Conservation (phyloP, 1,140 invertebrate genomes). For the Manduca sexta region DNA sequence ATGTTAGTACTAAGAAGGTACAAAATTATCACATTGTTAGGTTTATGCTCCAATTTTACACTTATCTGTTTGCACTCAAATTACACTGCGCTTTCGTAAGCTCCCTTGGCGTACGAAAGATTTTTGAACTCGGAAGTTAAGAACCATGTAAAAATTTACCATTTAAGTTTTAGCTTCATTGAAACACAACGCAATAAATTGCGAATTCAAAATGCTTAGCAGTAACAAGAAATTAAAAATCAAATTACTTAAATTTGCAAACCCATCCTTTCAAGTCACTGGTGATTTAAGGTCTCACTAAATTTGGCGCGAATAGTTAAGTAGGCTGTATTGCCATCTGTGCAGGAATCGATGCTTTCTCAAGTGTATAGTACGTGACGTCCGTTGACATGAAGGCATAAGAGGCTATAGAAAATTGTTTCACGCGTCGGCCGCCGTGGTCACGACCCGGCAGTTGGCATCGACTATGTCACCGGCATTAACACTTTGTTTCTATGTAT, state of each 20-base stretch:
- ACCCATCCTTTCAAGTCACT: too few relatives aligned
- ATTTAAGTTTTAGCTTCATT: too few relatives aligned
- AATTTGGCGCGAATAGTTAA: slow-evolving; percentile 10
- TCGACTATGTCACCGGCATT: slow-evolving; percentile 14
- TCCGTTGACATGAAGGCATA: slow-evolving; percentile 34
- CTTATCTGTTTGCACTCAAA: slow-evolving; percentile 21
- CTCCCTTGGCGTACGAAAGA: slow-evolving; percentile 7
- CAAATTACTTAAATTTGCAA: too few relatives aligned
- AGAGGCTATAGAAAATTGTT: slow-evolving; percentile 48
- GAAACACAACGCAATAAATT: too few relatives aligned
- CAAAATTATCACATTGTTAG: too few relatives aligned
- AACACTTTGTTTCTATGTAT: slow-evolving; percentile 16
- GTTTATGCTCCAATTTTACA: slow-evolving; percentile 17
- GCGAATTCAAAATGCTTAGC: too few relatives aligned
- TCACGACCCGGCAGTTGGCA: slow-evolving; percentile 16
- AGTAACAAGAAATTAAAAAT: too few relatives aligned
- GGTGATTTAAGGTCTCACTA: too few relatives aligned
- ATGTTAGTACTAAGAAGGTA: too few relatives aligned
- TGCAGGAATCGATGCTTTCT: slow-evolving; percentile 27
- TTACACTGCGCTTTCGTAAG: slow-evolving; percentile 18
- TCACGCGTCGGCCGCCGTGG: slow-evolving; percentile 41
- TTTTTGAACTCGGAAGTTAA: neutral
- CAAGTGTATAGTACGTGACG: slow-evolving; percentile 46
- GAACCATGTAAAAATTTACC: too few relatives aligned
- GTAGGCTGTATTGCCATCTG: slow-evolving; percentile 17